Evolutionary conservation across 2,888 invertebrate genomes (phyloP), one percentile per base, ranked within the genome.

Genomic region (Erannis defoliaria): DNA sequence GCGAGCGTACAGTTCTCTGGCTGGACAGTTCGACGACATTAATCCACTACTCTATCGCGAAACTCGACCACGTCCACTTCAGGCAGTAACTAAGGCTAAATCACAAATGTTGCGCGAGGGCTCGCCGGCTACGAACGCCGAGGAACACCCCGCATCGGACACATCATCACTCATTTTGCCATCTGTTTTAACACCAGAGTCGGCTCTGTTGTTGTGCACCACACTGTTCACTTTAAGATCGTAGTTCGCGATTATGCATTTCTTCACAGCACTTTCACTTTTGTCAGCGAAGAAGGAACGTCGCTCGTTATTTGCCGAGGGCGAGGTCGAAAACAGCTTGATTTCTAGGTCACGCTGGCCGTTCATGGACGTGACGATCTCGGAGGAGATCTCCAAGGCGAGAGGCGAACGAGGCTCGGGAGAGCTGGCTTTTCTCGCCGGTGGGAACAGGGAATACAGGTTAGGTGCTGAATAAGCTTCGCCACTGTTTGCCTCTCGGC

Each of bases 331-430:
- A 87, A 95, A 96, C 86, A 96, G 95, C 83, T 96, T 96, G 73
- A 96, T 96, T 89, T 96, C 96, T 81, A 96, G 89, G 86, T 96
- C 96, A 64, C 96, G 94, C 81, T 96, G 96, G 45, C 96, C 96
- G 80, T 96, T 96, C 72, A 95, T 94, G 43, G 96, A 96, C 23
- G 96, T 96, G 70, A 96, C 96, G 73, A 96, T 96, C 79, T 96
- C 96, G 33, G 96, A 96, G 31, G 96, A 96, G 61, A 96, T 96
- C 84, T 96, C 95, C 74, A 96, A 88, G 66, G 88, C 90, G 68
- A 86, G 91, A 49, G 89, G 88, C 75, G 84, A 92, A 70, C 84
- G 89, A 59, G 88, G 89, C 73, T 89, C 90, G 18, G 90, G 90
- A 49, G 90, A 90, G 72, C 81, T 89, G 53, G 84, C 80, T 71